Conservation (phyloP, 2,888 invertebrate genomes). For the Pilophorus perplexus region DNA sequence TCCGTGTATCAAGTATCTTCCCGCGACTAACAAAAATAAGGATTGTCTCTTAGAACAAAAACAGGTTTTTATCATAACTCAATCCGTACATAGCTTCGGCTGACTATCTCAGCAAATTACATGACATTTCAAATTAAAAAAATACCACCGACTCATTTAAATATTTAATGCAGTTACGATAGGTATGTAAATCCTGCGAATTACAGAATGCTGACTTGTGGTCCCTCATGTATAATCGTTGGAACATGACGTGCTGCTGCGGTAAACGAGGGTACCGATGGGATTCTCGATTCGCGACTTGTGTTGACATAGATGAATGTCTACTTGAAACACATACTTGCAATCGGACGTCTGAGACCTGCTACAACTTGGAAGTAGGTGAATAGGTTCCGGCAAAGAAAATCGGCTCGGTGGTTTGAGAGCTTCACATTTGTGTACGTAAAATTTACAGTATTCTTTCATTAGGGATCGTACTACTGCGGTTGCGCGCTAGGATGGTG, state of each 20-base stretch:
- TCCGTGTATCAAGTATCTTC: conserved; percentile 55
- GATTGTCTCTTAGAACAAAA: conserved; percentile 6
- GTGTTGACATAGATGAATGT: conserved; percentile 65
- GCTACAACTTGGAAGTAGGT: conserved; percentile 56
- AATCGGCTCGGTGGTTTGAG: conserved; percentile 48
- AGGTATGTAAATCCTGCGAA: too few relatives aligned
- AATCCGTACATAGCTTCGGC: too few relatives aligned
- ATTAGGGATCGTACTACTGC: conserved; percentile 55
- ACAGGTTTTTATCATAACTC: too few relatives aligned
- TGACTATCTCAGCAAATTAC: too few relatives aligned
- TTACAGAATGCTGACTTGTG: conserved; percentile 56
- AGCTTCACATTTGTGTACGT: background rate
- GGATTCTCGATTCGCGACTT: conserved; percentile 62
- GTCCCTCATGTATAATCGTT: conserved; percentile 58
- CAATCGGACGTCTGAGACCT: conserved; percentile 55
- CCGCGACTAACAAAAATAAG: background rate
- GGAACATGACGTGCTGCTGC: conserved; percentile 63
- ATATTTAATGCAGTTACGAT: too few relatives aligned
- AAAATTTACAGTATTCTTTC: background rate
- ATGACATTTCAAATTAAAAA: too few relatives aligned
- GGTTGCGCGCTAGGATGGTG: conserved; percentile 57
- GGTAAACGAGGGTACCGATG: conserved; percentile 57
- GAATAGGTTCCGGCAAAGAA: too few relatives aligned
- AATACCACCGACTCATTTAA: too few relatives aligned
- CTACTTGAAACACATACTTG: conserved; percentile 52